Evolutionary conservation across 2,113 vertebrate species (phyloP).

Genomic region (Struthio camelus): DNA sequence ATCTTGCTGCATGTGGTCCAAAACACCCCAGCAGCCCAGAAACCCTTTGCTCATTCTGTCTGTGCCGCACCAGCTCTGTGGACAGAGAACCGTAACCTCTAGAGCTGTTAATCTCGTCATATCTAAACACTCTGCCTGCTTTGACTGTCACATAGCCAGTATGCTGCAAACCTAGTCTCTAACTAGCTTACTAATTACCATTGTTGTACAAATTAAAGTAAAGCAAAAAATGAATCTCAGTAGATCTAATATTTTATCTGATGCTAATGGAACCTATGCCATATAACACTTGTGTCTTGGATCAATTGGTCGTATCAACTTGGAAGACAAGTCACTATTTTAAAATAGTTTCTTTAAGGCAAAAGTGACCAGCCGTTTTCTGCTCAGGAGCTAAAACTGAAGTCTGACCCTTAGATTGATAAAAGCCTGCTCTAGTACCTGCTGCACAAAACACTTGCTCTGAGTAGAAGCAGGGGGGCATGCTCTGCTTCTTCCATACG

Average conservation of each 20-base stretch:
- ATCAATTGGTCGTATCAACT: not conserved
- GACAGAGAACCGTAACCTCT: not conserved
- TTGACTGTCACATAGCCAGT: too few species aligned
- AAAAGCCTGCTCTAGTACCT: not conserved
- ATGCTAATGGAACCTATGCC: not conserved
- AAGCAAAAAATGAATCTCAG: not conserved
- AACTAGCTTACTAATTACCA: not conserved
- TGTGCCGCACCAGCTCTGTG: not conserved
- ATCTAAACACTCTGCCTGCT: not conserved
- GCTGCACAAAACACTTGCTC: not conserved
- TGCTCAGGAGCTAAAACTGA: not conserved
- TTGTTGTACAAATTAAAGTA: not conserved
- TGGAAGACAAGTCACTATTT: not conserved
- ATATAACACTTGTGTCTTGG: not conserved
- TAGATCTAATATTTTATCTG: not conserved
- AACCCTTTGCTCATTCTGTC: not conserved
- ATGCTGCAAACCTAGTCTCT: not conserved
- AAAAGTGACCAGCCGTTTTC: not conserved
- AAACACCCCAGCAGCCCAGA: not conserved
- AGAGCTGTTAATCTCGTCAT: not conserved
- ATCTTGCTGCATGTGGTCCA: not conserved
- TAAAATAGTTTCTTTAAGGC: not conserved
- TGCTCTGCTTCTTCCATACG: not conserved
- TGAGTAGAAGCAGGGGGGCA: not conserved
- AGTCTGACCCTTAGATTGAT: not conserved